A percentile compares a stretch with the other conserved stretches of the same genome.
Conservation (phyloP, 2,797 vertebrate species). For the Thaleichthys pacificus region DNA sequence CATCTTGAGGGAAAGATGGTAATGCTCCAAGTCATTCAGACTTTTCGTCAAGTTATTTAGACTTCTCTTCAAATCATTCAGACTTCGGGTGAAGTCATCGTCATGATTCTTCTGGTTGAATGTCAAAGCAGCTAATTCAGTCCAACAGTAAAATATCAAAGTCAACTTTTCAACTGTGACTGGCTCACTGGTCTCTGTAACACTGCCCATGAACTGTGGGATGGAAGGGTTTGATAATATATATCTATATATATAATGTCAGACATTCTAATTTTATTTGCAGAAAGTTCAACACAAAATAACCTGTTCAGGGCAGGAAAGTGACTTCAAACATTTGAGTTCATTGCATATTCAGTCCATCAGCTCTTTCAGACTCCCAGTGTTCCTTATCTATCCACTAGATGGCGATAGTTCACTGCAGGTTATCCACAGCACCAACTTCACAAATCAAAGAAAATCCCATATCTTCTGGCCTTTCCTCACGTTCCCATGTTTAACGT, state of each 20-base stretch:
- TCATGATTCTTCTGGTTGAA: neutral
- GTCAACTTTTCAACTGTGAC: conserved; percentile 12
- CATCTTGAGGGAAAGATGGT: no score
- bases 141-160: conserved; percentile 4
- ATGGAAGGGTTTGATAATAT: neutral
- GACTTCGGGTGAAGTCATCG: neutral
- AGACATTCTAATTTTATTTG: neutral
- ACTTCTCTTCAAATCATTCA: conserved; percentile 1
- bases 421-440: neutral
- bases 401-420: conserved; percentile 42
- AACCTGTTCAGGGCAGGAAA: neutral
- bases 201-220: neutral
- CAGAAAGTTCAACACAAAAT: neutral
- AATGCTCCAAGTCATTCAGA: neutral
- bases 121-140: no score
- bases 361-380: neutral
- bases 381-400: conserved; percentile 38
- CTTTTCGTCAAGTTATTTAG: neutral
- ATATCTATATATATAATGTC: neutral
- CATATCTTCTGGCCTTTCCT: conserved; percentile 15
- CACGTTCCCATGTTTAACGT: neutral
- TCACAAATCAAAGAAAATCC: neutral
- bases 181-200: neutral
- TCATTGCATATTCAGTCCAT: neutral
- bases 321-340: neutral